Evolutionary conservation across 2,113 vertebrate species (phyloP).

Genomic region (Aythya baeri): DNA sequence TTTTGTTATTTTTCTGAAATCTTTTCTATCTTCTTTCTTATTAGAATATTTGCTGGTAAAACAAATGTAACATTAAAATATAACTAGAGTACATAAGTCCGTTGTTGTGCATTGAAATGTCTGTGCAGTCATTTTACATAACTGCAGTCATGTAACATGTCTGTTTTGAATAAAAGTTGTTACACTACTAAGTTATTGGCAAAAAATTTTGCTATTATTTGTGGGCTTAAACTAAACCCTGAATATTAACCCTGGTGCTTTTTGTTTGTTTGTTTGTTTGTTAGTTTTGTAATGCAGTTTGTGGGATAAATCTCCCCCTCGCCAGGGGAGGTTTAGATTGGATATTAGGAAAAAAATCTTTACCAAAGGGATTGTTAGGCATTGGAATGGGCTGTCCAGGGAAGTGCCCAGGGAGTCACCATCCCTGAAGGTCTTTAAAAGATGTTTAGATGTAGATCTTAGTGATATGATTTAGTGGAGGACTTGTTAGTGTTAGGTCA

Average conservation of each 20-base stretch:
- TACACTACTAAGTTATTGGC: neutral
- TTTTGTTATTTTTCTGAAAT: neutral
- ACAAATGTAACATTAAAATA: neutral
- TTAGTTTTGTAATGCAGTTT: neutral
- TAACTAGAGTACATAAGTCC: neutral
- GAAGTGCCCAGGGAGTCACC: no score
- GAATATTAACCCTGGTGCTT: neutral
- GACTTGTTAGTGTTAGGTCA: no score
- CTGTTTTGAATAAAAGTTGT: neutral
- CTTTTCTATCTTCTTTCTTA: neutral
- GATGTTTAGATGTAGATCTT: no score
- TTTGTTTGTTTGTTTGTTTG: neutral
- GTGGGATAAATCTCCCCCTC: neutral
- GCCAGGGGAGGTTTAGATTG: no score
- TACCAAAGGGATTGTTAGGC: no score
- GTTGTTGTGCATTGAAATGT: neutral
- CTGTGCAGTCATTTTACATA: neutral
- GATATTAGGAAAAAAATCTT: no score
- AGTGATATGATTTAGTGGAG: no score
- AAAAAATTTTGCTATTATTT: neutral
- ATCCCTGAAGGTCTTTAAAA: no score
- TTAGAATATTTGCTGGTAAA: neutral
- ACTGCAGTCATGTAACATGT: neutral
- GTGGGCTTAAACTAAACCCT: neutral
- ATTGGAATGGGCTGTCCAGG: no score